These are phyloP conservation scores for Coptodon bakossiorum DNA, from an alignment of 2,113 vertebrate genomes.

Conservation along the genomic window DNA sequence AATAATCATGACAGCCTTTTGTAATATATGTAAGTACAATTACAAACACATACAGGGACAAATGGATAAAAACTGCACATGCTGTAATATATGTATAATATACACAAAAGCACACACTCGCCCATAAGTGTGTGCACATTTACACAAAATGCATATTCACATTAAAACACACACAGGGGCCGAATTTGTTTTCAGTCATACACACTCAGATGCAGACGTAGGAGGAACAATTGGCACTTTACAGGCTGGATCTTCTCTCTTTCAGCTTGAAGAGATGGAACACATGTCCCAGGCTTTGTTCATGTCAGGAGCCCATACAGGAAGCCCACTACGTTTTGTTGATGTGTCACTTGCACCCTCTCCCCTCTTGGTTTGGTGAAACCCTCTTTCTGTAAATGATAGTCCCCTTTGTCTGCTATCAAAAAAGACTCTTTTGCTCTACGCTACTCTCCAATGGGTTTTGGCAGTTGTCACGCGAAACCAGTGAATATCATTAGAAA, in stretches of 20 bases:
- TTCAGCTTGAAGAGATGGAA: slow-evolving; percentile 65
- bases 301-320: slow-evolving; percentile 68
- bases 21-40: not conserved
- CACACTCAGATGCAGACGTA: slow-evolving; percentile 10
- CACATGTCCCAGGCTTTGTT: slow-evolving; percentile 81
- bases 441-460: slow-evolving; percentile 68
- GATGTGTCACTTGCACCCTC: slow-evolving; percentile 83
- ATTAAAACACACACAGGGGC: not conserved
- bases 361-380: slow-evolving; percentile 72
- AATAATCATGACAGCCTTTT: not conserved
- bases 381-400: slow-evolving; percentile 77
- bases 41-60: not conserved
- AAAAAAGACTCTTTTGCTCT: slow-evolving; percentile 72
- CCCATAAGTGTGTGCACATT: not conserved
- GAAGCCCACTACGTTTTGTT: slow-evolving; percentile 82
- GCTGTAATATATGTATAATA: not conserved
- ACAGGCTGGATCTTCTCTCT: slow-evolving; percentile 12
- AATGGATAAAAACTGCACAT: not conserved
- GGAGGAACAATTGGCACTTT: slow-evolving; percentile 34
- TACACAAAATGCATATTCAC: not conserved
- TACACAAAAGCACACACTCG: not conserved
- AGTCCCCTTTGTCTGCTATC: slow-evolving; percentile 79
- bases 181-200: not conserved
- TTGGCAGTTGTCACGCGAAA: slow-evolving; percentile 85
- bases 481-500: slow-evolving; percentile 80